phyloP scores from a whole-genome alignment of 2,113 vertebrate genomes.

The Dromaius novaehollandiae region DNA sequence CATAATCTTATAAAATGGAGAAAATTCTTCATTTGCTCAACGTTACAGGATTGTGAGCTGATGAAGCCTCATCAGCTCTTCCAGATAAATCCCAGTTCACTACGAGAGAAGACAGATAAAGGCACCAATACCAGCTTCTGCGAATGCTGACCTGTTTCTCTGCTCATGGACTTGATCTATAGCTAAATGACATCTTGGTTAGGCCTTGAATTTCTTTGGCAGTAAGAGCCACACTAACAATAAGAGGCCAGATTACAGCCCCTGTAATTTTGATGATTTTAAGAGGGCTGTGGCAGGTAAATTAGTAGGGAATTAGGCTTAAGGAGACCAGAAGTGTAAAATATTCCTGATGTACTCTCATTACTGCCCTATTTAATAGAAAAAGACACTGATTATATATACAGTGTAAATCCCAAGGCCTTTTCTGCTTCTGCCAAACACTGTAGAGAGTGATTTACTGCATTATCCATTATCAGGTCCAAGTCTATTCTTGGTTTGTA shows the following conservation, averaged over 20 bases:
- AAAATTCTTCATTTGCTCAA: background rate
- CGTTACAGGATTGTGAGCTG: background rate
- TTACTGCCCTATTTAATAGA: slow-evolving; percentile 63
- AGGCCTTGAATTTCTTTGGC: background rate
- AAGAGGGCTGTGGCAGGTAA: background rate
- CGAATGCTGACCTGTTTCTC: background rate
- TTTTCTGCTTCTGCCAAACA: slow-evolving; percentile 64
- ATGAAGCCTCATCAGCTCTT: background rate
- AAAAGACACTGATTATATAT: slow-evolving; percentile 59
- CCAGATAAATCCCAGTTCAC: background rate
- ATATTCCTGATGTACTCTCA: slow-evolving; percentile 19
- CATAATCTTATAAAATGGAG: background rate
- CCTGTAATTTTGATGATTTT: background rate
- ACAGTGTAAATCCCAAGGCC: slow-evolving; percentile 64
- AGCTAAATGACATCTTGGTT: background rate
- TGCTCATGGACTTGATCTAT: background rate
- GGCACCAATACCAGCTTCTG: background rate
- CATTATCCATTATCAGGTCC: slow-evolving; percentile 65
- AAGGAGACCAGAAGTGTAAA: slow-evolving; percentile 7
- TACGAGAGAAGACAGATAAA: background rate
- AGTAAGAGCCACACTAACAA: background rate
- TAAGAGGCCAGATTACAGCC: background rate
- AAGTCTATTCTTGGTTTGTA: slow-evolving; percentile 74
- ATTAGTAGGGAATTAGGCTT: slow-evolving; percentile 28
- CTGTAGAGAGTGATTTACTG: slow-evolving; percentile 61